Conservation (phyloP, 1,140 invertebrate species). For the Zaprionus tsacasi region DNA sequence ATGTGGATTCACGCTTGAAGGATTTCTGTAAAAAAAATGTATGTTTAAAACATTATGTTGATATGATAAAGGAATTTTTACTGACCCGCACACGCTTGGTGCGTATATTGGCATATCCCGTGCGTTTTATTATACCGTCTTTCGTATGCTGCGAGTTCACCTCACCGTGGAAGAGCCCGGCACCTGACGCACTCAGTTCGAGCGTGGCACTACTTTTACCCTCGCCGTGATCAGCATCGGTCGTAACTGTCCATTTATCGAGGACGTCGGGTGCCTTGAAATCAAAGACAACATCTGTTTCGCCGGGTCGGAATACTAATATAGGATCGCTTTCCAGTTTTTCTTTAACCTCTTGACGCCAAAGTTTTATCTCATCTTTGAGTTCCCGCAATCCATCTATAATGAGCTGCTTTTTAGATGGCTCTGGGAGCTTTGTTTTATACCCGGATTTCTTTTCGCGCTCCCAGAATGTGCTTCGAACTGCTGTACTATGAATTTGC, state of each 20-base stretch:
- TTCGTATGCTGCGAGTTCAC: conserved; percentile 89
- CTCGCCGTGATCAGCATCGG: conserved; percentile 92
- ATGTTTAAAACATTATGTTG: background rate
- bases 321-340: conserved; percentile 87
- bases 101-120: conserved; percentile 92
- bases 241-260: conserved; percentile 90
- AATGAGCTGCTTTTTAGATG: conserved; percentile 85
- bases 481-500: conserved; percentile 68
- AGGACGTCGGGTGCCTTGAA: conserved; percentile 88
- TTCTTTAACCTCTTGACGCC: conserved; percentile 89
- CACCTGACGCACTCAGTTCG: conserved; percentile 87
- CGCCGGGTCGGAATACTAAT: conserved; percentile 86
- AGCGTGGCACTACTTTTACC: conserved; percentile 90
- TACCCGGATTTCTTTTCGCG: conserved; percentile 88
- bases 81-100: conserved; percentile 87
- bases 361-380: conserved; percentile 88
- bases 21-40: conserved; percentile 87
- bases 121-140: conserved; percentile 90
- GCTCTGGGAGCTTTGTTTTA: conserved; percentile 84
- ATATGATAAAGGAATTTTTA: conserved; percentile 12
- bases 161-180: conserved; percentile 91
- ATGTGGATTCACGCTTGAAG: conserved; percentile 89
- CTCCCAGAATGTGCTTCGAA: conserved; percentile 86
- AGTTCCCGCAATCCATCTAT: conserved; percentile 87
- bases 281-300: conserved; percentile 89